Base-by-base conservation (phyloP, 2,797 vertebrate species). In the Chanos chanos region DNA sequence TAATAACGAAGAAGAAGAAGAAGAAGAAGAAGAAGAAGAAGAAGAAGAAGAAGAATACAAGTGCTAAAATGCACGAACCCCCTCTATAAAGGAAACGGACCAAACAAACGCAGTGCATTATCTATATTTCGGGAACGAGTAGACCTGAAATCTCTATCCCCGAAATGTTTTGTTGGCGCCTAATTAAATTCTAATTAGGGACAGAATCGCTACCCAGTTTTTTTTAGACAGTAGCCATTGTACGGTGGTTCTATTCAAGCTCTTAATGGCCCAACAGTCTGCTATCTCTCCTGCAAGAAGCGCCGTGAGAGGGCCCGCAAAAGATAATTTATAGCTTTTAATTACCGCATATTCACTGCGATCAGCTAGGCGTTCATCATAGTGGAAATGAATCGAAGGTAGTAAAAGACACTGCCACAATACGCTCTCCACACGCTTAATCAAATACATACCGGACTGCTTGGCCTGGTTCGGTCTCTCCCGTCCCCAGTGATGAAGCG, bases 291-390 rank as follows among this genome's bases (percentile, higher is more conserved):
- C 78, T 86, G 87, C 90, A 91, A 84, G 89, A 88, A 86, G 90
- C 83, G 83, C 84, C 67, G 79, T 74, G 85, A 86, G 87, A 87
- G 87, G 87, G 82, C 81, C 81, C 81, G 86, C 84, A 79, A 79
- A 74, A 89, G 89, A 92, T 93, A 91, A 93, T 94, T 92, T 91
- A 93, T 93, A 91, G 91, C 86, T 89, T 92, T 93, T 93, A 94
- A 94, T 95, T 94, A 94, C 84, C 88, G 83, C 84, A 89, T 85
- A 90, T 92, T 92, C 91, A 89, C 85, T 89, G 86, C 86, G 89
- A 93, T 89, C 89, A 88, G 85, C 83, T 85, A 87, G 90, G 89
- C 90, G 90, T 92, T 91, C 87, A 93, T 93, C 91, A 92, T 89
- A 89, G 50, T 85, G 81, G 80, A 83, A 84, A 77, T 83, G 85